phyloP scores from a whole-genome alignment of 2,113 vertebrate species.

The Thunnus thynnus region DNA sequence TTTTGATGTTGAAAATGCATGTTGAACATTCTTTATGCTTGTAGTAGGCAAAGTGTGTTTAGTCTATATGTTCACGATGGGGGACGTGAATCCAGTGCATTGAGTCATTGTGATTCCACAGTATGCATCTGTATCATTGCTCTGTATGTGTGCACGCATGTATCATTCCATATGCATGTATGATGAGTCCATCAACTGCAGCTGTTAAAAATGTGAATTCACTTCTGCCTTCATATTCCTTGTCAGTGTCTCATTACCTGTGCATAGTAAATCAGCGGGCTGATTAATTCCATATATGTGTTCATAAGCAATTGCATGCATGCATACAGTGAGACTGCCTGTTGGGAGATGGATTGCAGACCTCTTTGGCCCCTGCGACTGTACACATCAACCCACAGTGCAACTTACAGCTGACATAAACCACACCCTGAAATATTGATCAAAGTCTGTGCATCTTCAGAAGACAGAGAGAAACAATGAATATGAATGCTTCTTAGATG shows the following conservation, averaged over 20 bases:
- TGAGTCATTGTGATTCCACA: constrained; percentile 49
- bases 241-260: constrained; percentile 50
- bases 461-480: constrained; percentile 6
- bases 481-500: constrained; percentile 7
- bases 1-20: constrained; percentile 63
- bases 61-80: constrained; percentile 1
- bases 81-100: constrained; percentile 31
- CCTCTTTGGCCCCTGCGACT: not conserved
- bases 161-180: constrained; percentile 41
- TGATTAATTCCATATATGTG: constrained; percentile 51
- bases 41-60: not conserved
- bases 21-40: constrained; percentile 51
- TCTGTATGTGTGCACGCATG: not conserved
- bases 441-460: constrained; percentile 19
- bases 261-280: constrained; percentile 60
- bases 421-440: constrained; percentile 55
- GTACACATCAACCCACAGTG: not conserved
- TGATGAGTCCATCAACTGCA: constrained; percentile 24
- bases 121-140: constrained; percentile 28
- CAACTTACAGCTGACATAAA: constrained; percentile 22
- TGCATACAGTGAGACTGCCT: not conserved
- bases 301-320: constrained; percentile 14
- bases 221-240: constrained; percentile 6
- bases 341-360: constrained; percentile 12
- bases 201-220: constrained; percentile 68